A percentile compares a stretch with the other conserved stretches of the same genome.
phyloP scores from a whole-genome alignment of 2,888 invertebrate genomes.

The Camptogramma bilineatum region DNA sequence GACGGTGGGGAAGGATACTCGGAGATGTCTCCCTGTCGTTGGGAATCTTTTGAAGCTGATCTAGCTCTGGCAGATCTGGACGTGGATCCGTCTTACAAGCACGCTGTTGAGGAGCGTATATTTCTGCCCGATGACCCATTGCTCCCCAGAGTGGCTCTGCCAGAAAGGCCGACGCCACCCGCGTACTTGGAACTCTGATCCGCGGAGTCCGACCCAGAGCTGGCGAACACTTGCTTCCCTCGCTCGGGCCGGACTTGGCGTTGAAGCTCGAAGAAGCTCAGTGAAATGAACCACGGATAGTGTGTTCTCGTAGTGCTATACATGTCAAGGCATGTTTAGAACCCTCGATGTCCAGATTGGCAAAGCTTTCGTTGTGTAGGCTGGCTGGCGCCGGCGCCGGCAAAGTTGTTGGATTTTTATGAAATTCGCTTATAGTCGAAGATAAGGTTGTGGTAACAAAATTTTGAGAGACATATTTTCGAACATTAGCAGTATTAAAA shows the following conservation, averaged over 20 bases:
- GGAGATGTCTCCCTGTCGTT: constrained; percentile 82
- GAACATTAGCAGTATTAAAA: constrained; percentile 78
- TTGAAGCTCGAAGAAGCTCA: constrained; percentile 46
- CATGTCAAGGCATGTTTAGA: constrained; percentile 54
- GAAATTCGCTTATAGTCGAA: constrained; percentile 76
- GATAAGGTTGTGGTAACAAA: constrained; percentile 82
- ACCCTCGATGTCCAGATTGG: constrained; percentile 42
- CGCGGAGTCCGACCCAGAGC: constrained; percentile 80
- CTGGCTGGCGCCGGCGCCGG: constrained; percentile 51
- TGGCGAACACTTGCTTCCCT: constrained; percentile 66
- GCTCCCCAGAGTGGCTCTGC: constrained; percentile 78
- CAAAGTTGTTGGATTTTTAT: constrained; percentile 76
- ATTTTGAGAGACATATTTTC: constrained; percentile 83
- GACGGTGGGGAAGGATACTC: constrained; percentile 80
- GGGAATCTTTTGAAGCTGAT: constrained; percentile 87
- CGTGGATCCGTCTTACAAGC: constrained; percentile 86
- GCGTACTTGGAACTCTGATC: constrained; percentile 82
- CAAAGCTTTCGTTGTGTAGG: constrained; percentile 68
- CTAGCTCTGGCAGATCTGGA: constrained; percentile 87
- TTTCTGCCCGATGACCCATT: constrained; percentile 86
- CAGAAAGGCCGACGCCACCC: constrained; percentile 86
- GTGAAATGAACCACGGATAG: constrained; percentile 46
- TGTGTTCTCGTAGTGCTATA: constrained; percentile 61
- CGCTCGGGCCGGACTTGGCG: constrained; percentile 65
- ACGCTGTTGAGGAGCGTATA: constrained; percentile 86